A percentile compares a stretch with the other conserved stretches of the same genome.
phyloP scores from a whole-genome alignment of 2,888 invertebrate species.

The Eutolmus rufibarbis region DNA sequence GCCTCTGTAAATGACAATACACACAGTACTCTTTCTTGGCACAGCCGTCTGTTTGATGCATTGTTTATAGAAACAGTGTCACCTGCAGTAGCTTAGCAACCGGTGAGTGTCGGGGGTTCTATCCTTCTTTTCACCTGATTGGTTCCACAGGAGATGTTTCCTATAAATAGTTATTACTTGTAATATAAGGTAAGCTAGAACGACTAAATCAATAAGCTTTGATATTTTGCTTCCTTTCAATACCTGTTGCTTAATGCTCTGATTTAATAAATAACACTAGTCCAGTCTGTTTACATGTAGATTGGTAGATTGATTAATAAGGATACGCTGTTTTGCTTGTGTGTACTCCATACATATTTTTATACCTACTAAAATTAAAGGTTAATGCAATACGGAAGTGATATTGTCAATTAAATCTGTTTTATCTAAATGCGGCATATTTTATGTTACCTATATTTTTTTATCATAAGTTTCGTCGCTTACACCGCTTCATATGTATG shows the following conservation, averaged over 20 bases:
- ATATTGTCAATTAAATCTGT: too few species aligned
- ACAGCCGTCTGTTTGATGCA: slow-evolving; percentile 36
- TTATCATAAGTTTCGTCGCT: too few species aligned
- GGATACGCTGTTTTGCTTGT: too few species aligned
- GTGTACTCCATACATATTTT: too few species aligned
- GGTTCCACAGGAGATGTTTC: not conserved
- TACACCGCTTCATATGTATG: too few species aligned
- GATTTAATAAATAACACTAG: not conserved
- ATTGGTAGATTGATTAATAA: too few species aligned
- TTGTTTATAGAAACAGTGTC: slow-evolving; percentile 35
- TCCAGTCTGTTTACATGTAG: not conserved
- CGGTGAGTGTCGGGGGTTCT: not conserved
- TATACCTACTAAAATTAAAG: too few species aligned
- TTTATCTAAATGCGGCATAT: too few species aligned
- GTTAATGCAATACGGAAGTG: too few species aligned
- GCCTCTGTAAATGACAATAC: not conserved
- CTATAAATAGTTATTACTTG: not conserved
- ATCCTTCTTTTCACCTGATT: not conserved
- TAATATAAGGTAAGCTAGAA: not conserved
- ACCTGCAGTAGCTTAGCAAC: slow-evolving; percentile 16
- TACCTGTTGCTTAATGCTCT: not conserved
- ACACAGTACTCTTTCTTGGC: not conserved
- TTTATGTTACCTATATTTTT: too few species aligned
- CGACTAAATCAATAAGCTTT: not conserved
- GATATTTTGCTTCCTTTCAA: not conserved